Conservation (phyloP, 1,140 invertebrate genomes). For the Heliconius nattereri region DNA sequence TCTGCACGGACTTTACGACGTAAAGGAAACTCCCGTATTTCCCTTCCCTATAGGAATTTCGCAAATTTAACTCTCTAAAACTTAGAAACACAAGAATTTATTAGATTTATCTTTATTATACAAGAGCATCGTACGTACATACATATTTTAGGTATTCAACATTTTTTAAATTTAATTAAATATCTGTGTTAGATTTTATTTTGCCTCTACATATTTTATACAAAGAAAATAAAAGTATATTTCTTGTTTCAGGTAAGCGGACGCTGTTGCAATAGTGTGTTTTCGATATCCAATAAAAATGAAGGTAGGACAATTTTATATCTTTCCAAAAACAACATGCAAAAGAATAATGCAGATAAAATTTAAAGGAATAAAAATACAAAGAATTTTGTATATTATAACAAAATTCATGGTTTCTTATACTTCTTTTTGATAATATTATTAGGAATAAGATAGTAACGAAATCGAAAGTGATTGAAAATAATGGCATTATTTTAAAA, state of each 20-base stretch:
- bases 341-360: neutral
- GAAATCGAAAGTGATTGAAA: no score
- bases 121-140: neutral
- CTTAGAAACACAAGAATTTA: neutral
- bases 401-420: no score
- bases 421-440: no score
- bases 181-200: neutral
- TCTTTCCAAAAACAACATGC: neutral
- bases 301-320: conserved; percentile 23
- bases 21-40: no score
- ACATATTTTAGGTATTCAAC: neutral
- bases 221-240: conserved; percentile 29
- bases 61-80: neutral
- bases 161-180: neutral
- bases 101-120: neutral
- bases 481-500: no score
- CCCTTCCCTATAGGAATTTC: no score
- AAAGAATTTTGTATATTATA: no score
- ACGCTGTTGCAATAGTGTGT: conserved; percentile 20
- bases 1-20: no score
- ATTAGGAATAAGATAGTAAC: no score
- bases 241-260: conserved; percentile 41
- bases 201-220: neutral
- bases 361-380: neutral
- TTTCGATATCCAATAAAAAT: conserved; percentile 11